Base-by-base conservation (phyloP, 2,113 vertebrate genomes). In the Corythornis madagascariensis region DNA sequence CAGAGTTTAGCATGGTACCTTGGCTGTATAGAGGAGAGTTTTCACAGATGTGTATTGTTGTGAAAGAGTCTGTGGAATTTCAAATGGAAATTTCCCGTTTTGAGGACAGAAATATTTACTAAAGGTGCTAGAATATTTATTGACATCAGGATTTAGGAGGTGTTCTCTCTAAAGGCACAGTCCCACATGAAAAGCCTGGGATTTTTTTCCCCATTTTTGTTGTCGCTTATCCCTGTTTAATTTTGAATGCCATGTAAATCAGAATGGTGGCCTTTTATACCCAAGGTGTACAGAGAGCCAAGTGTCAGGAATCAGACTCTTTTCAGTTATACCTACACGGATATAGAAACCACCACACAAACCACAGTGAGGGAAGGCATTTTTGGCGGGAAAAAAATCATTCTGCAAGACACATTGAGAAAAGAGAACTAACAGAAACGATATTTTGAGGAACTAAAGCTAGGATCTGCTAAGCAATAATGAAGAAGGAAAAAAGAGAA, bases 361-460 rank as follows among this genome's bases (percentile, higher is more conserved):
- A 85, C 22, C 47, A 3, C 52, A 40, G 14, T 0, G 8, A 64
- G 48, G 28, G 33, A 67, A 70, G n/a, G 65, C 29, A 35, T 26
- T 83, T 95, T 83, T 63, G 93, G 89, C 12, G 18, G 82, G 93
- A 95, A 86, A 91, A 92, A 55, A 92, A 55, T 78, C 5, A 38
- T 83, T 89, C 63, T 89, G 60, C 67, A 91, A 76, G 64, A 76
- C 1, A 2, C 67, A 91, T 59, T 9, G 9, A 94, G 80, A 97
- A 97, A 95, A 59, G 80, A 95, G 94, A 96, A 97, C 11, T 5
- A 55, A 83, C 56, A 25, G 40, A 89, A 64, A 4, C 63, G 60
- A 24, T 50, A 4, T 38, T 96, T 96, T 97, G 77, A 90, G 95
- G 96, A 97, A 97, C 77, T 72, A 94, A 94, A 95, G 89, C 74